These are phyloP conservation scores for Pseudomugil tenellus DNA, from an alignment of 2,797 vertebrate species.

Conservation along the genomic window DNA sequence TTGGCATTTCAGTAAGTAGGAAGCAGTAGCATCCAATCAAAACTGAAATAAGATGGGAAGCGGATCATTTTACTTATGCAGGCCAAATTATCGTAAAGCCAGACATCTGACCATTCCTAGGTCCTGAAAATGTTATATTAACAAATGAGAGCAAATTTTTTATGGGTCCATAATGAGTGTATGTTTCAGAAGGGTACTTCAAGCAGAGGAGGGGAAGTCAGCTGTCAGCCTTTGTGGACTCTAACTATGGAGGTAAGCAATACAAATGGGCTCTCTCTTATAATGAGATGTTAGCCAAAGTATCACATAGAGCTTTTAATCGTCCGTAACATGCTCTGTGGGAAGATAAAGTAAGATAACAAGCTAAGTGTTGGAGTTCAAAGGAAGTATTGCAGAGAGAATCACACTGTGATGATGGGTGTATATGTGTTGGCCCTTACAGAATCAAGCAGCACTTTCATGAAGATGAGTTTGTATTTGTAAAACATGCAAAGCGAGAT, in stretches of 20 bases:
- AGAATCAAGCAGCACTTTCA: slow-evolving; percentile 34
- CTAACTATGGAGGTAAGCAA: slow-evolving; percentile 78
- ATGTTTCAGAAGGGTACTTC: slow-evolving; percentile 73
- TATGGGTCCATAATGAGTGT: slow-evolving; percentile 73
- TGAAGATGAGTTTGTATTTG: background rate
- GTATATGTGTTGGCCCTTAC: slow-evolving; percentile 30
- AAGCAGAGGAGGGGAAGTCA: slow-evolving; percentile 74
- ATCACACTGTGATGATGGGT: slow-evolving; percentile 51
- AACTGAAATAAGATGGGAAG: slow-evolving; percentile 17
- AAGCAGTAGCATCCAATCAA: slow-evolving; percentile 38
- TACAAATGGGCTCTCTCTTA: slow-evolving; percentile 78
- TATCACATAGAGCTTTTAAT: slow-evolving; percentile 82
- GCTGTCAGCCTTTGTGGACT: slow-evolving; percentile 79
- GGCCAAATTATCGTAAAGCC: slow-evolving; percentile 51
- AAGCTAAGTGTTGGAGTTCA: slow-evolving; percentile 80
- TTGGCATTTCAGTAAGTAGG: slow-evolving; percentile 32
- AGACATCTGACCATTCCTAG: slow-evolving; percentile 54
- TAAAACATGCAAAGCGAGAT: background rate
- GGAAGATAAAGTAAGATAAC: slow-evolving; percentile 81
- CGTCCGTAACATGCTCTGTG: slow-evolving; percentile 77
- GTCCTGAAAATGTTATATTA: slow-evolving; percentile 71
- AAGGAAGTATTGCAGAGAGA: slow-evolving; percentile 62
- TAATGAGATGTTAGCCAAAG: slow-evolving; percentile 80
- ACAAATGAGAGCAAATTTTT: slow-evolving; percentile 72
- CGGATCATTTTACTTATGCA: slow-evolving; percentile 39